phyloP scores from a whole-genome alignment of 2,888 invertebrate species.

The Orthonychiurus folsomi region DNA sequence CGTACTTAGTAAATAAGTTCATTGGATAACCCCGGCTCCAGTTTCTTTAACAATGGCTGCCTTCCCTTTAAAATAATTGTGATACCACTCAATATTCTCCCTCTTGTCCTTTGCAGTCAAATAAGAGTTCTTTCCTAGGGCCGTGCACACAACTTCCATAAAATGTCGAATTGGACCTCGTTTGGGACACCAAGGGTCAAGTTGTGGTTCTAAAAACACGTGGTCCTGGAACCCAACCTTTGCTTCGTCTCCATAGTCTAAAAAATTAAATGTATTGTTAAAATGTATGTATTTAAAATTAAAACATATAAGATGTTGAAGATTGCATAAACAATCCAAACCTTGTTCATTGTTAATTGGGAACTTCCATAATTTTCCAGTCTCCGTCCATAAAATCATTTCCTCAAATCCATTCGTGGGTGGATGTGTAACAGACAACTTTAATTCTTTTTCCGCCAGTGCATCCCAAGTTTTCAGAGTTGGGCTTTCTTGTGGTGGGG shows the following conservation, averaged over 20 bases:
- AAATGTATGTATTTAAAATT: neutral
- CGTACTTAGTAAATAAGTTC: too few relatives aligned
- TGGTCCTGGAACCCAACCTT: slow-evolving; percentile 82
- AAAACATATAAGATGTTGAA: too few relatives aligned
- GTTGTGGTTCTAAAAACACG: slow-evolving; percentile 76
- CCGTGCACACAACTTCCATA: slow-evolving; percentile 91
- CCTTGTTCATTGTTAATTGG: slow-evolving; percentile 97
- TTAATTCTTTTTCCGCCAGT: slow-evolving; percentile 58
- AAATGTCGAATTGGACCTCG: slow-evolving; percentile 88
- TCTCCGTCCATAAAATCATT: slow-evolving; percentile 85
- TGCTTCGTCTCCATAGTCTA: slow-evolving; percentile 48
- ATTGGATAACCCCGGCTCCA: slow-evolving; percentile 46
- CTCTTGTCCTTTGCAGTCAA: slow-evolving; percentile 77
- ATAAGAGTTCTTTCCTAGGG: slow-evolving; percentile 88
- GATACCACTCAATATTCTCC: slow-evolving; percentile 85
- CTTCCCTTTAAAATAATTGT: slow-evolving; percentile 76
- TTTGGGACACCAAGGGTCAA: slow-evolving; percentile 81
- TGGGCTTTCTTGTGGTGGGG: slow-evolving; percentile 33
- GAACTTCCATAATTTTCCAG: slow-evolving; percentile 91
- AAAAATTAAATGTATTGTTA: slow-evolving; percentile 11
- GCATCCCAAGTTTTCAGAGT: slow-evolving; percentile 58
- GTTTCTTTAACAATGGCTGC: slow-evolving; percentile 59
- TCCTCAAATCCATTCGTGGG: slow-evolving; percentile 86
- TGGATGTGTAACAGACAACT: slow-evolving; percentile 58
- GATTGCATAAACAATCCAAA: slow-evolving; percentile 42